Evolutionary conservation across 2,888 invertebrate species (phyloP).

Genomic region (Drosophila incognita): DNA sequence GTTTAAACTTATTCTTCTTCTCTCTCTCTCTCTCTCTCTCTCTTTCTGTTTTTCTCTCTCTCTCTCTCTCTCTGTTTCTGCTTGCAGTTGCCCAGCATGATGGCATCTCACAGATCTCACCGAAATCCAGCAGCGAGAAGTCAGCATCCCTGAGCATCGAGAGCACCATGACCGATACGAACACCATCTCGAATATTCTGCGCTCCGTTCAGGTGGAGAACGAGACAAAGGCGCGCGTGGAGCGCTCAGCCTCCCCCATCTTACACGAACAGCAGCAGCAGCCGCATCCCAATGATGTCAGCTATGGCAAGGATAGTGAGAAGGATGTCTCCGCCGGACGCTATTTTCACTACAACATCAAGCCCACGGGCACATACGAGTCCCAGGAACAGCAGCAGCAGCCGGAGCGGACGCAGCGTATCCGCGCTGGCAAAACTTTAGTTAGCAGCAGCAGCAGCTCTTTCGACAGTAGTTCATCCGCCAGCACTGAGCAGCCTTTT

Average conservation of each 20-base stretch:
- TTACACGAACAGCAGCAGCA: conserved; percentile 86
- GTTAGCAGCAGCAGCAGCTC: conserved; percentile 26
- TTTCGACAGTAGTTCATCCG: conserved; percentile 22
- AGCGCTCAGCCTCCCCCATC: conserved; percentile 87
- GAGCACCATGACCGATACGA: conserved; percentile 72
- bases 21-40: too few relatives aligned
- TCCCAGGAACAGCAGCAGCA: conserved; percentile 55
- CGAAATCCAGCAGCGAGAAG: conserved; percentile 86
- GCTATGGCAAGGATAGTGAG: conserved; percentile 69
- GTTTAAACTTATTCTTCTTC: conserved; percentile 10
- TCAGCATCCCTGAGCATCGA: conserved; percentile 66
- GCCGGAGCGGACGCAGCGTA: conserved; percentile 78
- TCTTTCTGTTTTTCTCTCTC: conserved; percentile 1
- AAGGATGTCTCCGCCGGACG: conserved; percentile 78
- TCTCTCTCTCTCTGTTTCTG: not conserved
- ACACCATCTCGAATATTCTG: conserved; percentile 43
- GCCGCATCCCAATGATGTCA: conserved; percentile 74
- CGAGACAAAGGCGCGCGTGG: conserved; percentile 84
- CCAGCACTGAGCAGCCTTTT: conserved; percentile 81
- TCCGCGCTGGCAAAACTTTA: conserved; percentile 80
- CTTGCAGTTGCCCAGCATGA: conserved; percentile 70
- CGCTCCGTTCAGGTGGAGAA: conserved; percentile 68
- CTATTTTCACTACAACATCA: conserved; percentile 84
- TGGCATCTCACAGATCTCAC: conserved; percentile 89
- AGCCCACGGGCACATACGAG: conserved; percentile 82